Evolutionary conservation across 2,888 invertebrate species (phyloP).

Genomic region (Tethea ocularis): DNA sequence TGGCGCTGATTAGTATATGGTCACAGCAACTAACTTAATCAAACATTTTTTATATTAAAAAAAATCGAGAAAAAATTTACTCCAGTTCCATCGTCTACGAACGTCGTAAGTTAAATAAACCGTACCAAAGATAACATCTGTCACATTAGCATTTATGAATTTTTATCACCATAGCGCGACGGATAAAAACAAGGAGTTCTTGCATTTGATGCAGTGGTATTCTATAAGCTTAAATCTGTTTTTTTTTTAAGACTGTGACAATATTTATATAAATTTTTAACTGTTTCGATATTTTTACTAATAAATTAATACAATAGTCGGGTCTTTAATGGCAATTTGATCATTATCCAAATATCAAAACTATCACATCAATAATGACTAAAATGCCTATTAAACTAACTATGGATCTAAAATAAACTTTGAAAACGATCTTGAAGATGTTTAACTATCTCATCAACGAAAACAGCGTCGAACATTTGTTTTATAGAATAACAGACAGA

Average conservation of each 20-base stretch:
- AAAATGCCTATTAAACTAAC: too few species aligned
- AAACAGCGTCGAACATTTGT: not conserved
- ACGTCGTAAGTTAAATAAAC: not conserved
- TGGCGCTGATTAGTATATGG: too few species aligned
- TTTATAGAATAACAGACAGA: constrained; percentile 16
- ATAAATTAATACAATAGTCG: too few species aligned
- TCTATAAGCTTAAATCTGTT: not conserved
- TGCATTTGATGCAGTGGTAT: not conserved
- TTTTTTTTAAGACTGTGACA: not conserved
- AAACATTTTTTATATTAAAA: too few species aligned
- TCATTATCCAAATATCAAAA: too few species aligned
- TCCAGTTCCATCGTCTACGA: constrained; percentile 1
- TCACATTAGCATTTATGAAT: constrained; percentile 8
- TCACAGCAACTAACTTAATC: too few species aligned
- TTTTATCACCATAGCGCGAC: constrained; percentile 5
- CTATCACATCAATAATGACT: too few species aligned
- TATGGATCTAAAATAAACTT: too few species aligned
- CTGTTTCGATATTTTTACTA: too few species aligned
- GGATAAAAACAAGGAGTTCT: constrained; percentile 1
- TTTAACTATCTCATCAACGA: not conserved
- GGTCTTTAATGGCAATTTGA: too few species aligned
- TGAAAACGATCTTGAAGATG: not conserved
- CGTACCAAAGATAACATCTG: constrained; percentile 5
- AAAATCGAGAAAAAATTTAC: too few species aligned
- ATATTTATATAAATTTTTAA: too few species aligned